Percentiles rank a stretch among this genome's conserved stretches.
Conservation (phyloP, 23 tunicate genomes). For the Styela plicata region DNA sequence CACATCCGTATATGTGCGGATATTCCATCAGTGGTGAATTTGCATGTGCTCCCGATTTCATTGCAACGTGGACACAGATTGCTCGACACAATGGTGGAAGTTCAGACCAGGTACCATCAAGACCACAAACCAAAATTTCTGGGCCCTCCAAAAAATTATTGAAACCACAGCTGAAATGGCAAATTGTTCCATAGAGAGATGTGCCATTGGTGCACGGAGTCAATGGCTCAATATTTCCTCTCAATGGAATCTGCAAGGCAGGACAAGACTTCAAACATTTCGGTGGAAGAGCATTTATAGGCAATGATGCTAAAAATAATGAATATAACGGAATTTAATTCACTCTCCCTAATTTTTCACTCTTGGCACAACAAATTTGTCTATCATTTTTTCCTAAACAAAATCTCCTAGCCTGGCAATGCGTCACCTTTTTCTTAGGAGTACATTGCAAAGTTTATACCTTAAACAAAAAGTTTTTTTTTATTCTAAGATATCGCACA, state of each 20-base stretch:
- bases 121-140: slow-evolving; percentile 30
- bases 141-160: slow-evolving; percentile 11
- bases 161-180: slow-evolving; percentile 34
- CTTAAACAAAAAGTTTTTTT: too few relatives aligned
- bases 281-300: slow-evolving; percentile 19
- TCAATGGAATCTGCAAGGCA: slow-evolving; percentile 1
- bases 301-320: too few relatives aligned
- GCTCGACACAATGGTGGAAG: slow-evolving; percentile 34
- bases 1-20: slow-evolving; percentile 5
- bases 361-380: too few relatives aligned
- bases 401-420: too few relatives aligned
- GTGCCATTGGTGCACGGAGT: slow-evolving; percentile 24
- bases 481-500: too few relatives aligned
- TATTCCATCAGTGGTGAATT: background rate
- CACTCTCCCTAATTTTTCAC: too few relatives aligned
- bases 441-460: too few relatives aligned
- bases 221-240: slow-evolving; percentile 3
- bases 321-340: too few relatives aligned
- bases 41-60: background rate
- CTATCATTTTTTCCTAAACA: too few relatives aligned
- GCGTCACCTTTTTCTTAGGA: too few relatives aligned
- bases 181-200: slow-evolving; percentile 27
- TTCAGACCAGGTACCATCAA: slow-evolving; percentile 65
- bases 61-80: slow-evolving; percentile 30
- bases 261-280: slow-evolving; percentile 42